These are phyloP conservation scores for Eulemur rubriventer DNA, from an alignment of 2,797 vertebrate genomes.

Conservation along the genomic window DNA sequence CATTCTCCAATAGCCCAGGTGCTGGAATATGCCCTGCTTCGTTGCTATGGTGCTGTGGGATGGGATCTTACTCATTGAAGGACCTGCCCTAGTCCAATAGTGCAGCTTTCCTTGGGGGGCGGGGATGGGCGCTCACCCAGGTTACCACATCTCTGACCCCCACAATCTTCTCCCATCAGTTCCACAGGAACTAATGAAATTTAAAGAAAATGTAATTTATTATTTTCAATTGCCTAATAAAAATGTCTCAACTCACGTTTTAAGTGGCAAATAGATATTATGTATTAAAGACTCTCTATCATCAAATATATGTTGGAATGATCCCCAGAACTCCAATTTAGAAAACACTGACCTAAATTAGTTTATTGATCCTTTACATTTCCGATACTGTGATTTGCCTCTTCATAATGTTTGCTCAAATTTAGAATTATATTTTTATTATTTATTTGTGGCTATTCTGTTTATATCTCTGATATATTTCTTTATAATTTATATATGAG, in stretches of 20 bases:
- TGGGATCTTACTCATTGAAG: too few relatives aligned
- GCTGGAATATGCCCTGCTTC: too few relatives aligned
- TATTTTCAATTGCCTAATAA: neutral
- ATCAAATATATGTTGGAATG: neutral
- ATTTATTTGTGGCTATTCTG: neutral
- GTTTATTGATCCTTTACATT: neutral
- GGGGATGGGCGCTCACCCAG: too few relatives aligned
- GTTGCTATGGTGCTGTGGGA: too few relatives aligned
- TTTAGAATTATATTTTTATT: neutral
- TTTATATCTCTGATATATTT: neutral
- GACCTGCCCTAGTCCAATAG: too few relatives aligned
- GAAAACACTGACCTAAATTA: neutral
- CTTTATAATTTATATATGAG: neutral
- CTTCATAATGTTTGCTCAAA: neutral
- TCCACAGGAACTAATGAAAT: neutral
- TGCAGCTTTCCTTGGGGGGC: too few relatives aligned
- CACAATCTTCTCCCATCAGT: too few relatives aligned
- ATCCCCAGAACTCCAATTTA: neutral
- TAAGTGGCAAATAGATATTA: neutral
- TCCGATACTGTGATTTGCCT: neutral
- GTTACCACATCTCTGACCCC: too few relatives aligned
- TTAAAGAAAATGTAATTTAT: neutral
- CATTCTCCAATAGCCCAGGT: too few relatives aligned
- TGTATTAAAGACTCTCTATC: neutral
- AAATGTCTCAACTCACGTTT: neutral